These are phyloP conservation scores for Petrolisthes manimaculis DNA, from an alignment of 2,888 invertebrate genomes.

Conservation along the genomic window DNA sequence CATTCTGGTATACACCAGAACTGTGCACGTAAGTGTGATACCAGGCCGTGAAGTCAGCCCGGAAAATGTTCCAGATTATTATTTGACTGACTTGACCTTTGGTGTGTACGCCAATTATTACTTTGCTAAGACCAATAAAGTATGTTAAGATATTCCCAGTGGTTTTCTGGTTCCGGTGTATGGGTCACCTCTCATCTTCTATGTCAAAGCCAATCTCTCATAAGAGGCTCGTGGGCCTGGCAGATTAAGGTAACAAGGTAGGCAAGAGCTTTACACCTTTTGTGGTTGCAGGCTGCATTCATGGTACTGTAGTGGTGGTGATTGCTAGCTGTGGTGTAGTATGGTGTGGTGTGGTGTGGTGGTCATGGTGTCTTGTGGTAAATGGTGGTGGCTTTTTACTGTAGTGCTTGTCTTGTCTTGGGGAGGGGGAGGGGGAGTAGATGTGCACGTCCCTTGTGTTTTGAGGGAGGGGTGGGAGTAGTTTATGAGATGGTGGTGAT, in stretches of 20 bases:
- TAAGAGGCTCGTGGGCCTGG: slow-evolving; percentile 63
- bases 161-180: slow-evolving; percentile 63
- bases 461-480: neutral
- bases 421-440: too few relatives aligned
- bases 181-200: slow-evolving; percentile 62
- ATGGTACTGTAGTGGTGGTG: slow-evolving; percentile 50
- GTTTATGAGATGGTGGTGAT: slow-evolving; percentile 20
- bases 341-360: slow-evolving; percentile 15
- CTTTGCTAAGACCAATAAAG: slow-evolving; percentile 62
- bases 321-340: slow-evolving; percentile 38
- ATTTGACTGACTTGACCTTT: slow-evolving; percentile 59
- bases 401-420: neutral
- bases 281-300: slow-evolving; percentile 63
- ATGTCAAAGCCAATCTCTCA: slow-evolving; percentile 62
- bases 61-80: slow-evolving; percentile 61
- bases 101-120: slow-evolving; percentile 60
- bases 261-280: slow-evolving; percentile 63
- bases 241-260: slow-evolving; percentile 63
- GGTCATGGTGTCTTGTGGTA: neutral
- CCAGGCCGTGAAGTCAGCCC: slow-evolving; percentile 47
- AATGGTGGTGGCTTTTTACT: slow-evolving; percentile 8
- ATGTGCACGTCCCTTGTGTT: too few relatives aligned
- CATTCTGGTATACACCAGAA: slow-evolving; percentile 54
- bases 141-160: slow-evolving; percentile 62
- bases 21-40: slow-evolving; percentile 53